Percentiles rank a stretch among this genome's conserved stretches.
Conservation (phyloP, 2,113 vertebrate species). For the Pristiophorus japonicus region DNA sequence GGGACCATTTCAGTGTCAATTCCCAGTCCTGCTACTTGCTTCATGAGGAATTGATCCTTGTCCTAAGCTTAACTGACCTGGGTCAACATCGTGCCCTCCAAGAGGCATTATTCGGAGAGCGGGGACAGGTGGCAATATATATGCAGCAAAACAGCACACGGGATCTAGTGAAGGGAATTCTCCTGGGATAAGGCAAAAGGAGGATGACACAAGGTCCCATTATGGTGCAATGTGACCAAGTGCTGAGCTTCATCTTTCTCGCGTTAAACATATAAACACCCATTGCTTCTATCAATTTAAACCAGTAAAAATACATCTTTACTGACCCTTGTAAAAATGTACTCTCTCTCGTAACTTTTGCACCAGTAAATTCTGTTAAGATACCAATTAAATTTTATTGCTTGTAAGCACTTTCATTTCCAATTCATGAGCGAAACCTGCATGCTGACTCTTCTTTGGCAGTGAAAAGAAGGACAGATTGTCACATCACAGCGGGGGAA, state of each 20-base stretch:
- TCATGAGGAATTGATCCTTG: not conserved
- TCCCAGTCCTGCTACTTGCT: not conserved
- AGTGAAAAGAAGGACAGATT: not conserved
- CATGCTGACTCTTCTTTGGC: not conserved
- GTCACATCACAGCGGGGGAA: not conserved
- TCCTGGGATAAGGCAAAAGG: not conserved
- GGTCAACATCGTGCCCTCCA: not conserved
- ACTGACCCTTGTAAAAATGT: not conserved
- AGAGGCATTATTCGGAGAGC: not conserved
- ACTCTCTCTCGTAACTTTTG: not conserved
- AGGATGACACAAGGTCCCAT: not conserved
- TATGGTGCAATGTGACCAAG: not conserved
- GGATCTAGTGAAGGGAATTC: not conserved
- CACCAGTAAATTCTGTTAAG: not conserved
- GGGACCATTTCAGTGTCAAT: not conserved
- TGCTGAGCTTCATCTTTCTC: not conserved
- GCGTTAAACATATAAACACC: not conserved
- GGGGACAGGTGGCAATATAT: not conserved
- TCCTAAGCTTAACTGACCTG: not conserved
- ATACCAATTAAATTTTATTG: slow-evolving; percentile 7
- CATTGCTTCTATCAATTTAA: not conserved
- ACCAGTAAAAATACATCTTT: not conserved
- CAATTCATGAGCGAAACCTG: not conserved
- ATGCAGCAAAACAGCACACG: not conserved
- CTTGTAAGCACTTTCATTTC: not conserved